Conservation (phyloP, 1,140 invertebrate genomes). For the Magallana angulata region DNA sequence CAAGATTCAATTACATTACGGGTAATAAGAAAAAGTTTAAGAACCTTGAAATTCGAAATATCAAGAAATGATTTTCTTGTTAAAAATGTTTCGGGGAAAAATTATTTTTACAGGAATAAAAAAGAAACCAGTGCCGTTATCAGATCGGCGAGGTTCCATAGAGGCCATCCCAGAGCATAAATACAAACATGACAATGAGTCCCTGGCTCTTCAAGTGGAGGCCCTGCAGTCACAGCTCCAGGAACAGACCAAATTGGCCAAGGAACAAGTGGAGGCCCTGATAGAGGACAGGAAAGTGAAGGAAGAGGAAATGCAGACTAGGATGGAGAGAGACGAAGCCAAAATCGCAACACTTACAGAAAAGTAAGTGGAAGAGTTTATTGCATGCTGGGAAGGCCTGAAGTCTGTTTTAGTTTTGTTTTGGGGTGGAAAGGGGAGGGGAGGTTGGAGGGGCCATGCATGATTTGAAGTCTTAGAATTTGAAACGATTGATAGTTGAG, state of each 20-base stretch:
- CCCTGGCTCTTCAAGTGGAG: constrained; percentile 73
- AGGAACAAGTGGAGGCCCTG: constrained; percentile 77
- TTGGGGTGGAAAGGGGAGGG: no score
- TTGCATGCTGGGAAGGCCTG: no score
- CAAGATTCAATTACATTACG: no score
- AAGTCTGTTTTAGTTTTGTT: no score
- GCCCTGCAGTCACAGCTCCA: constrained; percentile 78
- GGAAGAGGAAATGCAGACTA: constrained; percentile 77
- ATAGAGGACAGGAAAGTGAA: constrained; percentile 77
- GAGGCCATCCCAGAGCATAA: constrained; percentile 68
- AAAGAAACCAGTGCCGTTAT: constrained; percentile 61
- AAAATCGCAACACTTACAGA: constrained; percentile 78
- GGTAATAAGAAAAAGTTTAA: no score
- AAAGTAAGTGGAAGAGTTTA: constrained; percentile 70
- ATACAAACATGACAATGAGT: constrained; percentile 76
- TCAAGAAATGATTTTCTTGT: no score
- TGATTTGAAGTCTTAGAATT: no score
- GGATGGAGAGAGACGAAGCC: constrained; percentile 76
- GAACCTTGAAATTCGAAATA: no score
- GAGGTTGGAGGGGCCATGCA: no score
- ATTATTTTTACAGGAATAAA: constrained; percentile 54
- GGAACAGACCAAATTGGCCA: constrained; percentile 77
- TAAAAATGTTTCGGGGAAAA: no score
- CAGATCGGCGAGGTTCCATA: constrained; percentile 62
- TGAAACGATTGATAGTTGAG: no score